Conservation (phyloP, 2,888 invertebrate genomes). For the Caenorhabditis imperialis region DNA sequence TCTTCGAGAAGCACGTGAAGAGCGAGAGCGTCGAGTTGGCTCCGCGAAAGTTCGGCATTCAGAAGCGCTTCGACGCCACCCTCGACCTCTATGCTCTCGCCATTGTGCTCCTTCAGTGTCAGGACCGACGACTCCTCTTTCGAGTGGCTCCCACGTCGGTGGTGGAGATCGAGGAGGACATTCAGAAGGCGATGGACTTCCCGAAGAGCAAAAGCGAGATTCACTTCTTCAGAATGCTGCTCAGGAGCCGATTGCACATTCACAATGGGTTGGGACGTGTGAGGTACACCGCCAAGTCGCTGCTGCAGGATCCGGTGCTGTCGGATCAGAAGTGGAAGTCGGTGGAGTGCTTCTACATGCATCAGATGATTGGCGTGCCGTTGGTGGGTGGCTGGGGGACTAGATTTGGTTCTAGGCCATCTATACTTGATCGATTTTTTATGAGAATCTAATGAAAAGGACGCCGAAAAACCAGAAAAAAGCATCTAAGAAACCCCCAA, state of each 20-base stretch:
- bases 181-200: not conserved
- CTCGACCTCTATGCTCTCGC: slow-evolving; percentile 2
- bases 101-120: slow-evolving; percentile 5
- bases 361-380: not conserved
- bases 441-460: too few species aligned
- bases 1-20: not conserved
- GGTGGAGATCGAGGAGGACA: slow-evolving; percentile 3
- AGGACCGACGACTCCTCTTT: not conserved
- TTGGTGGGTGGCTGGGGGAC: not conserved
- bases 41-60: not conserved
- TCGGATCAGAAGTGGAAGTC: not conserved
- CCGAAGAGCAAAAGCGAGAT: not conserved
- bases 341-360: slow-evolving; percentile 2
- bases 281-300: not conserved
- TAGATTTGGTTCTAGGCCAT: not conserved
- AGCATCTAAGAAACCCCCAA: too few species aligned
- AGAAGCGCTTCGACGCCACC: not conserved
- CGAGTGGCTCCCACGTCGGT: not conserved
- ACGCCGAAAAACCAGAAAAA: too few species aligned
- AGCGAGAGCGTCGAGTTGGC: slow-evolving; percentile 2
- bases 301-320: not conserved
- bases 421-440: too few species aligned
- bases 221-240: slow-evolving; percentile 3
- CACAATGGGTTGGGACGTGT: not conserved
- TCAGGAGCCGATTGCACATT: not conserved